A percentile compares a stretch with the other conserved stretches of the same genome.
phyloP scores from a whole-genome alignment of 1,140 invertebrate species.

The Pseudoatta argentina region DNA sequence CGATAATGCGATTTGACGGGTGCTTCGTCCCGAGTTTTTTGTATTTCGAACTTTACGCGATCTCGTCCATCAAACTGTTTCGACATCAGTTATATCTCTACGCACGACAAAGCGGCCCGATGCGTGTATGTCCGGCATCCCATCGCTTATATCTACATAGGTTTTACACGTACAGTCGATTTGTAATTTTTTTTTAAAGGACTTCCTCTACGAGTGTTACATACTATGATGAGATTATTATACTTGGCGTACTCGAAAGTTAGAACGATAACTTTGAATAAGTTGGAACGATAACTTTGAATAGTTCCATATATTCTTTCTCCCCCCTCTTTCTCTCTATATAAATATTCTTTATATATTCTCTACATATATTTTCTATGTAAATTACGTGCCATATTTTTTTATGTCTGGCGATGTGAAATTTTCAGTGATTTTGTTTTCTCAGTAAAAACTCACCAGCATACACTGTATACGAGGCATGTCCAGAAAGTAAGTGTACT shows the following conservation, averaged over 20 bases:
- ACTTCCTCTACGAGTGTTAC: background rate
- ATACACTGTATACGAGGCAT: background rate
- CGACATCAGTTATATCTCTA: constrained; percentile 61
- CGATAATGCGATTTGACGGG: constrained; percentile 74
- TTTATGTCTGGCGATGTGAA: background rate
- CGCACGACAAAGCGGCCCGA: constrained; percentile 27
- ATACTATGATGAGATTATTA: background rate
- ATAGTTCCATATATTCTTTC: background rate
- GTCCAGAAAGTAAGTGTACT: too few relatives aligned
- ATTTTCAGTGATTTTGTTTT: background rate
- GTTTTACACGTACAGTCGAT: background rate
- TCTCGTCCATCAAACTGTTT: constrained; percentile 68
- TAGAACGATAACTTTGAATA: background rate
- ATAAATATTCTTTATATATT: background rate
- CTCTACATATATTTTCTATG: background rate
- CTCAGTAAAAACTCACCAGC: background rate
- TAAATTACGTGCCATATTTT: background rate
- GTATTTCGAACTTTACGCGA: constrained; percentile 68
- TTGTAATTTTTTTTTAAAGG: background rate
- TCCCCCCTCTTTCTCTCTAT: too few relatives aligned
- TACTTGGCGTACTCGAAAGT: background rate
- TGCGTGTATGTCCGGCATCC: background rate
- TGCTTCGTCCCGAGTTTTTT: constrained; percentile 67
- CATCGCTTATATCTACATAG: background rate
- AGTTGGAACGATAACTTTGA: background rate